Evolutionary conservation across 2,888 invertebrate species (phyloP).

Genomic region (Lypha dubia): DNA sequence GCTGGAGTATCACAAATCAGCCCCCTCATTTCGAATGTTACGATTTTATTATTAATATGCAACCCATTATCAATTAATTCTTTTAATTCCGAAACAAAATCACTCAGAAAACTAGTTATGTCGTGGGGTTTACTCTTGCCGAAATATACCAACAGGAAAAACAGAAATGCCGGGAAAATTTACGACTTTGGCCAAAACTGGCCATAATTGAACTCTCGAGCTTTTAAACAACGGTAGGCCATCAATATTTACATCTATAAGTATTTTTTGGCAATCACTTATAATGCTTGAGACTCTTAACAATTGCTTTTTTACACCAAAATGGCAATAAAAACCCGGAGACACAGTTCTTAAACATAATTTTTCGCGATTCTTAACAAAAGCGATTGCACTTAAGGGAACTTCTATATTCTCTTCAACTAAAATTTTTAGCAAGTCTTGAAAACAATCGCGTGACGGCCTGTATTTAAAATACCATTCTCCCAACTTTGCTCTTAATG

Average conservation of each 20-base stretch:
- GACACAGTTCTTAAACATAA: conserved; percentile 23
- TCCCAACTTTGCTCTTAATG: conserved; percentile 38
- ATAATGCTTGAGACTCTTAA: conserved; percentile 23
- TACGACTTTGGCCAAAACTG: conserved; percentile 46
- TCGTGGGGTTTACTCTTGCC: conserved; percentile 29
- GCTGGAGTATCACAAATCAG: conserved; percentile 44
- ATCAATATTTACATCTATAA: conserved; percentile 56
- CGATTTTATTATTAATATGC: conserved; percentile 6
- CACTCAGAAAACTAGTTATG: conserved; percentile 38
- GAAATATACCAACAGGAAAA: conserved; percentile 39
- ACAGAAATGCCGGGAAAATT: conserved; percentile 35
- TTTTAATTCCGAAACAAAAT: conserved; percentile 32
- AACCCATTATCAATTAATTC: conserved; percentile 38
- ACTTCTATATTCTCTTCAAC: conserved; percentile 8
- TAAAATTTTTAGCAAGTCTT: conserved; percentile 17
- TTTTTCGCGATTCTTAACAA: conserved; percentile 28
- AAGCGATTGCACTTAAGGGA: neutral
- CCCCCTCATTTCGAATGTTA: conserved; percentile 29
- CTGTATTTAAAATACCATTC: conserved; percentile 29
- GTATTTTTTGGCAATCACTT: conserved; percentile 28
- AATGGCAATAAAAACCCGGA: conserved; percentile 36
- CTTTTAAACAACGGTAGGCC: conserved; percentile 8
- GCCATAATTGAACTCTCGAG: conserved; percentile 51
- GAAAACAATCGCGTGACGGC: conserved; percentile 1
- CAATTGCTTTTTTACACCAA: conserved; percentile 27